Base-by-base conservation (phyloP, 2,888 invertebrate genomes). In the Phorcus lineatus region DNA sequence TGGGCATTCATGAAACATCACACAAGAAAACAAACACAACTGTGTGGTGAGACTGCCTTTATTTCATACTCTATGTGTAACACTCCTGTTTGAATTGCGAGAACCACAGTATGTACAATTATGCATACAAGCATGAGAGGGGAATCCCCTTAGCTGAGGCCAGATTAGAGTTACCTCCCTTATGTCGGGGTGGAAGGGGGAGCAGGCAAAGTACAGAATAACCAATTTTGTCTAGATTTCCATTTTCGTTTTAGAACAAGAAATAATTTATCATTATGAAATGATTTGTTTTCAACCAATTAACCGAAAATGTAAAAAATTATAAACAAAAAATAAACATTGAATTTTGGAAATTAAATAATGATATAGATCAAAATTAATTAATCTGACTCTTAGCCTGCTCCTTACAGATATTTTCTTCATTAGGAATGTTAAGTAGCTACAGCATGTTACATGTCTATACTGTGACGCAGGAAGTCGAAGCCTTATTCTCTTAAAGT, bases 101-200 rank as follows among this genome's bases (percentile, higher is more conserved):
- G 70, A 70, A 70, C 70, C 28, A 70, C 70, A 36, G 70, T 70
- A 70, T 70, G 40, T 70, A 70, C 70, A 70, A 70, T 70, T 70
- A 70, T 70, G 70, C 70, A 70, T 70, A 70, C 57, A 70, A 70
- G 70, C 70, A 70, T 70, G 40, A 36, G 28, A 70, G 70, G 70
- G 70, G 70, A 70, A 70, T 36, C 70, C 70, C 70, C 70, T 40
- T 70, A 40, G 36, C 40, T 70, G 70, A 70, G 31, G 31, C 31
- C 36, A 70, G 36, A 36, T 70, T 36, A 36, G 31, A 70, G 70
- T 70, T 31, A 70, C 70, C 70, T 70, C 70, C 70, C 70, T 70
- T 40, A 11, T 13, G 28, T 62, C 47, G 47, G 47, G 9, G 47
- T 62, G 62, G 28, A 36, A 70, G 70, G 36, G 36, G 13, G 36